Base-by-base conservation (phyloP, 2,113 vertebrate species). In the Balaenoptera acutorostrata region DNA sequence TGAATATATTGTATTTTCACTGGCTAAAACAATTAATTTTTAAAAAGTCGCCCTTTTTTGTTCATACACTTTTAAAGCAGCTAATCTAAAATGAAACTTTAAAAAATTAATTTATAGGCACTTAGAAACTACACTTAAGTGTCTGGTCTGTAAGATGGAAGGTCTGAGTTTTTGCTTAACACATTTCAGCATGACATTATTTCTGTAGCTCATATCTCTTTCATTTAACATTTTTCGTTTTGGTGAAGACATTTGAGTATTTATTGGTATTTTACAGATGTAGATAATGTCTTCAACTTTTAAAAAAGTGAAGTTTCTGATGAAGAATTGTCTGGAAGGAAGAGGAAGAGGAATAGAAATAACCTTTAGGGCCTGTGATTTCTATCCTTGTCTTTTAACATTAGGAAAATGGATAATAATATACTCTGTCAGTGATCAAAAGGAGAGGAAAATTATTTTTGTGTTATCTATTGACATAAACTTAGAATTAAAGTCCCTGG, bases 1-100 rank as follows among this genome's bases (percentile, higher is more conserved):
- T 98, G 93, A 66, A 94, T 96, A 87, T 78, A 66, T 95, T 97
- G 55, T n/a, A 13, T 44, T 52, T 95, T 85, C 69, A 90, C 75
- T 96, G 93, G 68, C 89, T 97, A 96, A 97, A 93, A 74, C 39
- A 97, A 91, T 81, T 97, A 95, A 87, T 52, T 77, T 96, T 98
- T 88, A 96, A 74, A 97, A 98, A 93, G 69, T 81, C 94, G 23
- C 8, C 66, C 88, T 44, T 97, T 82, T 89, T 91, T 93, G 49
- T 52, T 72, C 46, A 57, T 83, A 52, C 94, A 88, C 46, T 75
- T 95, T 97, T 72, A 78, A 78, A 77, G 46, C 64, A 68, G 74
- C 41, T 95, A 90, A 90, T 71, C 1, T 71, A 97, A 94, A 96
- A 27, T 72, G 66, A 77, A 88, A 74, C 21, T 92, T 88, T 5